Evolutionary conservation across 2,888 invertebrate species (phyloP), one percentile per base, ranked within the genome.

Genomic region (Brenthis ino): DNA sequence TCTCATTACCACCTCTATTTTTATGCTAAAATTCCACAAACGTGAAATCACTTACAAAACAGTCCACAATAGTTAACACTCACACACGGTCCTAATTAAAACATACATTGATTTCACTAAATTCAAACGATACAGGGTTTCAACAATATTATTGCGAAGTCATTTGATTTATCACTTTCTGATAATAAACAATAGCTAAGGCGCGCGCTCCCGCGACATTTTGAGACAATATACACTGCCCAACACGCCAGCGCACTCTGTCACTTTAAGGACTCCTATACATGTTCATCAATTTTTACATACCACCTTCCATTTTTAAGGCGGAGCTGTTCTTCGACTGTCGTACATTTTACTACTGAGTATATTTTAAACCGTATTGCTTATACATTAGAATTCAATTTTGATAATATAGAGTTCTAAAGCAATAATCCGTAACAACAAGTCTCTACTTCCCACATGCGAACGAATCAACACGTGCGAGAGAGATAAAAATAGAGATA

Each of bases 241-340:
- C 92, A 83, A 86, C 92, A 87, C 87, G 89, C 91, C 89, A 91
- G 90, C 91, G 87, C 87, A 89, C 91, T 93, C 91, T 93, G 92
- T 91, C 93, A 93, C 91, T 91, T 88, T 92, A 92, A 92, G 90
- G 91, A 92, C 91, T 91, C 85, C 91, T 91, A 93, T 92, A 92
- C 91, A 91, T 92, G 92, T 93, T 92, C 91, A 93, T 93, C 88
- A 93, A 93, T 93, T 93, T 93, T 93, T 93, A 93, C 92, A 93
- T 92, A 91, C 93, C 92, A 93, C 92, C 93, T 93, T 92, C 93
- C 92, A 93, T 92, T 93, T 93, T 93, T 93, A 91, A 93, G 93
- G 93, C 91, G 93, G 93, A 91, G 92, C 91, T 92, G 89, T 86
- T 88, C 85, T 89, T 89, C 84, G 81, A 78, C 83, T 80, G 81